phyloP scores from a whole-genome alignment of 2,113 vertebrate species.

The Pipra filicauda region DNA sequence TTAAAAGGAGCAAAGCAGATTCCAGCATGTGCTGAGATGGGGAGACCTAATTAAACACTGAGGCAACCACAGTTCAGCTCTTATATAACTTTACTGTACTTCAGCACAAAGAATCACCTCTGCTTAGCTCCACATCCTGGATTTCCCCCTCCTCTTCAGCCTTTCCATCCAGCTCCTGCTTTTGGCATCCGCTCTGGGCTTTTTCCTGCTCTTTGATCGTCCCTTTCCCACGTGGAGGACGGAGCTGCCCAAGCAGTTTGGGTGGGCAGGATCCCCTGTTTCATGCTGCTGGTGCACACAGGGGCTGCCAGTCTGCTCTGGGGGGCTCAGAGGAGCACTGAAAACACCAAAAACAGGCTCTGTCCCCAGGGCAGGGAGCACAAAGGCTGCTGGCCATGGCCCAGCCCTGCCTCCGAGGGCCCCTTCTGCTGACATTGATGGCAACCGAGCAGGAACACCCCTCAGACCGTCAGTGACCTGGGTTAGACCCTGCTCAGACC shows the following conservation, averaged over 20 bases:
- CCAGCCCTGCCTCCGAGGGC: neutral
- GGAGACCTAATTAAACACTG: neutral
- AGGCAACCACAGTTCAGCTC: neutral
- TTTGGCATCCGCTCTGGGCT: neutral
- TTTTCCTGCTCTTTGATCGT: neutral
- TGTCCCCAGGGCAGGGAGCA: neutral
- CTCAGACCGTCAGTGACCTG: neutral
- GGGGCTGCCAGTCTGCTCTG: neutral
- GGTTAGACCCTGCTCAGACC: no score
- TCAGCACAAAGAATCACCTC: neutral
- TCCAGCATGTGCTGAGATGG: neutral
- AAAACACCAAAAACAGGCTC: neutral
- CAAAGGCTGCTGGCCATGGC: constrained; percentile 1
- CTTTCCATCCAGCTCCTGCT: neutral
- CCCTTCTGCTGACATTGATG: neutral
- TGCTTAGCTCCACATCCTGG: neutral
- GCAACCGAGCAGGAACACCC: neutral
- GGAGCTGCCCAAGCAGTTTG: neutral
- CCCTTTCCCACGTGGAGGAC: neutral
- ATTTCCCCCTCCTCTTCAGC: neutral
- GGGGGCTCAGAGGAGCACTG: neutral
- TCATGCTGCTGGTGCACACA: neutral
- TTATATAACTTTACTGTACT: neutral
- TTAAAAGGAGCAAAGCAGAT: neutral
- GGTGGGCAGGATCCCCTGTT: neutral